These are phyloP conservation scores for Odontophorus gujanensis DNA, from an alignment of 2,113 vertebrate species.

Conservation along the genomic window DNA sequence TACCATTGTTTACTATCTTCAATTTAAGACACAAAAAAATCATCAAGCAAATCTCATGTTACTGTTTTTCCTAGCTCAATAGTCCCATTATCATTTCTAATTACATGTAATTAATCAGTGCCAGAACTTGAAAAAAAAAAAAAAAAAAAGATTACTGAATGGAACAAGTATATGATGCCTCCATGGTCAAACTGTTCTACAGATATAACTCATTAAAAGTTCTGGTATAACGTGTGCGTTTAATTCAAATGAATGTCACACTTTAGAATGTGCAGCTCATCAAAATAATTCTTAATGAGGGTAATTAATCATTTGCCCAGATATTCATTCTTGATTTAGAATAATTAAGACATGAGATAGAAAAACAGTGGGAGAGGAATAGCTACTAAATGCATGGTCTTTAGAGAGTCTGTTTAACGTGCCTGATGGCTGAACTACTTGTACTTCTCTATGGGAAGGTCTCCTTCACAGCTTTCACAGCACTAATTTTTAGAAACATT, in stretches of 20 bases:
- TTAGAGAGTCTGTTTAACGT: background rate
- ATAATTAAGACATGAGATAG: background rate
- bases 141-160: background rate
- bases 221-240: background rate
- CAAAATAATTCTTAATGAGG: background rate
- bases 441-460: background rate
- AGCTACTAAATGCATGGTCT: background rate
- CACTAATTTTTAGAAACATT: background rate
- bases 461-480: background rate
- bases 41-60: background rate
- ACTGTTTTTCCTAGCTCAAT: background rate
- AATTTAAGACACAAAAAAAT: background rate
- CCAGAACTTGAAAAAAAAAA: background rate
- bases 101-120: constrained; percentile 29
- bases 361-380: background rate
- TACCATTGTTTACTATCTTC: background rate
- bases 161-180: background rate
- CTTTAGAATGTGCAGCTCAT: background rate
- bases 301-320: background rate
- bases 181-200: background rate
- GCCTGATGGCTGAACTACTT: background rate
- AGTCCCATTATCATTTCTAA: constrained; percentile 19
- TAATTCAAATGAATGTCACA: background rate
- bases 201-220: background rate
- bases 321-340: constrained; percentile 13